Conservation (phyloP, 2,797 vertebrate species). For the Cryptoprocta ferox region DNA sequence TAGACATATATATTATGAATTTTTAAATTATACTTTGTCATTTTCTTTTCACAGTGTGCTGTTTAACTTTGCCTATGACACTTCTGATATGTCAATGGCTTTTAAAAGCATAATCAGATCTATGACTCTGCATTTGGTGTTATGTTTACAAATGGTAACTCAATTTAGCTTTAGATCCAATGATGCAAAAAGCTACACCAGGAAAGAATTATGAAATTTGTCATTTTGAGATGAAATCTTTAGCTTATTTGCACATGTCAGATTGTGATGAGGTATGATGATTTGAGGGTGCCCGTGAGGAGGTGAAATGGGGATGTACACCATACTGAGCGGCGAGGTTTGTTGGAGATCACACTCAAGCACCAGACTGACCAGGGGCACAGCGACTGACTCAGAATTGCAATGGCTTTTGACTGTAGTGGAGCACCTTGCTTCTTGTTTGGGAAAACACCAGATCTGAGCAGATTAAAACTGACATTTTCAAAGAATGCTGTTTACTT, state of each 20-base stretch:
- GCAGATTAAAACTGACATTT: background rate
- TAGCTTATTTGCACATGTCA: background rate
- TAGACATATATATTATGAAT: background rate
- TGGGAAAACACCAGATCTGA: background rate
- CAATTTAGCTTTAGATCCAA: slow-evolving; percentile 54
- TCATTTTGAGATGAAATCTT: slow-evolving; percentile 46
- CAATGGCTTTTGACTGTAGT: background rate
- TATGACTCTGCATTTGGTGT: background rate
- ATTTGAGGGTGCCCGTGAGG: background rate
- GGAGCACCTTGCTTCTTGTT: background rate
- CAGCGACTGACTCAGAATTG: too few relatives aligned
- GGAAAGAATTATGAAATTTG: background rate
- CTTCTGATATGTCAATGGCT: slow-evolving; percentile 41
- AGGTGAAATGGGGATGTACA: background rate
- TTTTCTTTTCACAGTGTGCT: background rate
- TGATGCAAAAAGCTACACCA: slow-evolving; percentile 5
- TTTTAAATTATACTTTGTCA: background rate
- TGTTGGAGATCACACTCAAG: rapidly evolving
- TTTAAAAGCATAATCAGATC: slow-evolving; percentile 46
- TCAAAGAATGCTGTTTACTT: background rate
- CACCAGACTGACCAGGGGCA: rapidly evolving
- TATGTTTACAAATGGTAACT: slow-evolving; percentile 32
- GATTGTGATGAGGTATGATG: background rate
- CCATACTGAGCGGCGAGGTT: rapidly evolving
- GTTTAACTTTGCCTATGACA: background rate